Conservation (phyloP, 2,888 invertebrate species). For the Rhamnusium bicolor region DNA sequence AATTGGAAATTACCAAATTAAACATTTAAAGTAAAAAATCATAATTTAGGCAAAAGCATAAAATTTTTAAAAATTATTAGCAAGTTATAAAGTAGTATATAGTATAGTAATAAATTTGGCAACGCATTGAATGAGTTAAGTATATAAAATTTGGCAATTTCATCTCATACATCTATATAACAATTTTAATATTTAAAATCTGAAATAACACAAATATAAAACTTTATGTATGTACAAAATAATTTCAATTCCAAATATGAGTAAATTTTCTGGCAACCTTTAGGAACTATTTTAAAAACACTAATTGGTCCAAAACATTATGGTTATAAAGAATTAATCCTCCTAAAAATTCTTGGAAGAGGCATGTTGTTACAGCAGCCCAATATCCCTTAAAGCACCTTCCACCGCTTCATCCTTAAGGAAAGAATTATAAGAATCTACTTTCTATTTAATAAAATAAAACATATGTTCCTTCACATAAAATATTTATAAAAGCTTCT, state of each 20-base stretch:
- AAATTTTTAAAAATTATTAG: not conserved
- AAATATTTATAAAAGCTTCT: too few species aligned
- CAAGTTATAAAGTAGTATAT: not conserved
- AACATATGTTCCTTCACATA: conserved; percentile 30
- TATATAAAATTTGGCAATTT: conserved; percentile 20
- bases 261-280: not conserved
- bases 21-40: not conserved
- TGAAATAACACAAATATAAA: not conserved
- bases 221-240: conserved; percentile 4
- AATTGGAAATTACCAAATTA: conserved; percentile 17
- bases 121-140: too few species aligned
- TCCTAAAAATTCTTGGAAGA: conserved; percentile 25
- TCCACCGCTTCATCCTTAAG: conserved; percentile 93
- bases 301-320: conserved; percentile 25
- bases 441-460: conserved; percentile 39
- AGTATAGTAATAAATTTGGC: not conserved
- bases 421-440: conserved; percentile 60
- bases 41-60: not conserved
- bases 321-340: not conserved
- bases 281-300: not conserved
- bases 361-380: conserved; percentile 80
- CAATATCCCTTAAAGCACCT: conserved; percentile 94
- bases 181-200: not conserved
- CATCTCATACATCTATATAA: not conserved
- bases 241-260: conserved; percentile 11